Conservation (phyloP, 2,113 vertebrate genomes). For the Ailurus styani region DNA sequence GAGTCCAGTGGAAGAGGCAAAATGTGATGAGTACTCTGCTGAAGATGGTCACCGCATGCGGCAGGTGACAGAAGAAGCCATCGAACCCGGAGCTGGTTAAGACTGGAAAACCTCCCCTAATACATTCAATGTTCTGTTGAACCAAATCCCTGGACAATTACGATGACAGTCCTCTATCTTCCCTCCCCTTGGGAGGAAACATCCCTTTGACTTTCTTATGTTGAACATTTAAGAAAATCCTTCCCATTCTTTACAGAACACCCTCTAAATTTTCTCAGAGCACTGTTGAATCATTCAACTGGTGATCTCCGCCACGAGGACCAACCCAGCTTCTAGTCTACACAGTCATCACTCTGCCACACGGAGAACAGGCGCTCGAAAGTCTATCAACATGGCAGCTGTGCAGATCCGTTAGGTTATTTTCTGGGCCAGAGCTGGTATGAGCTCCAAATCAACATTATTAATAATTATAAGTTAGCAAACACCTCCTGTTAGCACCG, state of each 20-base stretch:
- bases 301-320: neutral
- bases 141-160: neutral
- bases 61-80: neutral
- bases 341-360: too few species aligned
- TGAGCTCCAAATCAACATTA: neutral
- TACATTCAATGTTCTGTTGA: neutral
- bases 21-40: neutral
- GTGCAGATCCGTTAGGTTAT: neutral
- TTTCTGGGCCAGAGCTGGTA: neutral
- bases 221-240: neutral
- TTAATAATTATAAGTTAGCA: neutral
- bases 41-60: accelerated
- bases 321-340: neutral
- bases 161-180: neutral
- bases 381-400: neutral
- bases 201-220: neutral
- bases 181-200: neutral
- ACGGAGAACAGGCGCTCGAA: neutral
- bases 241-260: neutral
- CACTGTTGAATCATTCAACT: neutral
- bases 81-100: neutral
- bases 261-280: neutral
- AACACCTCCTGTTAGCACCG: neutral
- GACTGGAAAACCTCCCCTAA: neutral
- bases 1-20: neutral